Base-by-base conservation (phyloP, 1,140 invertebrate species). In the Lepidostoma basale region DNA sequence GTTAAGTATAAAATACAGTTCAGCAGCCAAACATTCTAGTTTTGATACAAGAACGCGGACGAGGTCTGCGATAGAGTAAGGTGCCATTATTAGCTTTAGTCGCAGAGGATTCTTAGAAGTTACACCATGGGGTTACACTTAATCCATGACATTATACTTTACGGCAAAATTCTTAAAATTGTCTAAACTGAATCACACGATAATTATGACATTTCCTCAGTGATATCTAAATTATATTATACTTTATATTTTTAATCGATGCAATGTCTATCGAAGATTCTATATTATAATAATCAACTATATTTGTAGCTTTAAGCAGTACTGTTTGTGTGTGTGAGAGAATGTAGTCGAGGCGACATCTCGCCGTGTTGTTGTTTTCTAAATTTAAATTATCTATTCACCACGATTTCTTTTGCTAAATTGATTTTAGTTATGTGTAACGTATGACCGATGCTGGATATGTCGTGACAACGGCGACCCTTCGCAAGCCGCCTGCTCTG, bases 11-110 rank as follows among this genome's bases (percentile, higher is more conserved):
- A 30, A 56, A 56, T 56, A 62, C 42, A 62, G 42, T 62, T 62
- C 40, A 62, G 40, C 23, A 45, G 59, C 59, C 59, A 62, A 62
- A 62, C 59, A 62, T 44, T 62, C 23, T 62, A 14, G 42, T 62
- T 36, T 20, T 14, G 42, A 62, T 62, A 45, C 36, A 33, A 22
- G 23, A 22, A 10, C n/a, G 14, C 45, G 25, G 45, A 23, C 45
- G 1, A 10, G 25, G 20, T 22, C 45, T 49, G 45, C 6, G 45
- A 25, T 49, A 49, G 20, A 9, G 45, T 23, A 23, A 49, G 45
- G 25, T 49, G 45, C 45, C 45, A 49, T 49, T 47, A n/a, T n/a
- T 47, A 47, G 44, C 20, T 47, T 49, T 49, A 49, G 8, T 23
- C 6, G 25, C 45, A 36, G 33, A 36, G 14, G 20, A 47, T 47